A percentile compares a stretch with the other conserved stretches of the same genome.
Conservation (phyloP, 2,797 vertebrate species). For the Danio kyathit region DNA sequence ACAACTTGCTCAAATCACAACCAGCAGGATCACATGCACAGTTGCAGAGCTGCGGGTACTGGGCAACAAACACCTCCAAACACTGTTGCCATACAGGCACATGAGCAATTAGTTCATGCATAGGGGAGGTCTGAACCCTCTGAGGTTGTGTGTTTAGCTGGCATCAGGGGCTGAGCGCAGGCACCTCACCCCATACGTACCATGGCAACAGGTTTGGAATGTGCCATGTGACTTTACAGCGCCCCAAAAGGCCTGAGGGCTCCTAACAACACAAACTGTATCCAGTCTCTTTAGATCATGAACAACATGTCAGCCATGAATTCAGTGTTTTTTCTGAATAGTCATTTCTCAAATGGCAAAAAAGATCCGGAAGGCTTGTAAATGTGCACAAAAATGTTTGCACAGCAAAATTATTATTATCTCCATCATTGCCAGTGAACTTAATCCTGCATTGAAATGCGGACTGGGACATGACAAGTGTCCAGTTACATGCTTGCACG, state of each 20-base stretch:
- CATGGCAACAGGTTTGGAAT: slow-evolving; percentile 44
- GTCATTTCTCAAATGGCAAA: background rate
- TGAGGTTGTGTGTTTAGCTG: slow-evolving; percentile 33
- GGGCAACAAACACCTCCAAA: background rate
- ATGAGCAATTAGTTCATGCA: background rate
- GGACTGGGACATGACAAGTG: background rate
- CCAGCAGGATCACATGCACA: slow-evolving; percentile 23
- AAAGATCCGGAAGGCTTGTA: background rate
- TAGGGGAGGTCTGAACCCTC: slow-evolving; percentile 17
- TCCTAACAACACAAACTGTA: slow-evolving; percentile 67
- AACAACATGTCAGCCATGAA: slow-evolving; percentile 1
- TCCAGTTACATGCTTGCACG: background rate
- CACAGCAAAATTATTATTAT: slow-evolving; percentile 7
- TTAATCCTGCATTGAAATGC: slow-evolving; percentile 3
- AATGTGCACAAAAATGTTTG: background rate
- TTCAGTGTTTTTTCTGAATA: background rate
- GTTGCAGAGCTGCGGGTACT: slow-evolving; percentile 42
- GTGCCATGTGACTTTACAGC: slow-evolving; percentile 26
- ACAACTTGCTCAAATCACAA: slow-evolving; percentile 26
- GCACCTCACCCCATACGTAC: background rate
- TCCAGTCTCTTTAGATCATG: slow-evolving; percentile 47
- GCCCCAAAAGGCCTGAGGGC: slow-evolving; percentile 13
- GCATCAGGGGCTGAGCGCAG: background rate
- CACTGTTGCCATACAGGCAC: background rate
- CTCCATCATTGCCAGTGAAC: background rate